These are phyloP conservation scores for Lordiphosa andalusiaca DNA, from an alignment of 2,888 invertebrate species.

Conservation along the genomic window DNA sequence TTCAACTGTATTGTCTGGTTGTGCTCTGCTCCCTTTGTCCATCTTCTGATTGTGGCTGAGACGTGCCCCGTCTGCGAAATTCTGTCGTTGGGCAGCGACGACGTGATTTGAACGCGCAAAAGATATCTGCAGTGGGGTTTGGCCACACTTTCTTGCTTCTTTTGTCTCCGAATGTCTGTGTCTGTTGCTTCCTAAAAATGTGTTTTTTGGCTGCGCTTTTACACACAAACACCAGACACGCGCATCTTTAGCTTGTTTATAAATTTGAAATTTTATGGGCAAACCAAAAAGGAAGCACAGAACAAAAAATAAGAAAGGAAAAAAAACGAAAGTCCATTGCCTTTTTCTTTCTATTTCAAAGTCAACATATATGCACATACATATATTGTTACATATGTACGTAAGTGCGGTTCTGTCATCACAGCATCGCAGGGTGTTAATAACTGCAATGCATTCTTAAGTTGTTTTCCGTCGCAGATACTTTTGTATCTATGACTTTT, in stretches of 20 bases:
- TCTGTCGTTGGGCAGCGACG: constrained; percentile 11
- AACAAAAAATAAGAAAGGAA: constrained; percentile 11
- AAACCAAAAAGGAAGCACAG: constrained; percentile 14
- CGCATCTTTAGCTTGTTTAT: constrained; percentile 64
- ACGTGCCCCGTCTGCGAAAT: constrained; percentile 55
- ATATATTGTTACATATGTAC: constrained; percentile 18
- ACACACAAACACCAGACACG: constrained; percentile 36
- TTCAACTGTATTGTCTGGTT: constrained; percentile 16
- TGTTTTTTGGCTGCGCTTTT: constrained; percentile 38
- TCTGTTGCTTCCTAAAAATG: constrained; percentile 56
- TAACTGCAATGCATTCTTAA: constrained; percentile 57
- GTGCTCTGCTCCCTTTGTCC: neutral
- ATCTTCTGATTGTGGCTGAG: constrained; percentile 16
- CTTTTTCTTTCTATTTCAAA: constrained; percentile 23
- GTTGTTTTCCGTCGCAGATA: constrained; percentile 53
- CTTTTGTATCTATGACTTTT: constrained; percentile 48
- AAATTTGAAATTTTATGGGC: constrained; percentile 63
- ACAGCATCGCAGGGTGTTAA: constrained; percentile 43
- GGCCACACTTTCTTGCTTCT: constrained; percentile 34
- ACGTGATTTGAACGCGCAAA: constrained; percentile 69
- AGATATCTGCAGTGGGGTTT: constrained; percentile 48
- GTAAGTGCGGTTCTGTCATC: constrained; percentile 38
- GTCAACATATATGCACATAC: constrained; percentile 17
- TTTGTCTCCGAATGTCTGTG: constrained; percentile 30
- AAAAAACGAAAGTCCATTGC: constrained; percentile 31